Conservation (phyloP, 35 echinoderm and acorn worm species). For the Apostichopus californicus region DNA sequence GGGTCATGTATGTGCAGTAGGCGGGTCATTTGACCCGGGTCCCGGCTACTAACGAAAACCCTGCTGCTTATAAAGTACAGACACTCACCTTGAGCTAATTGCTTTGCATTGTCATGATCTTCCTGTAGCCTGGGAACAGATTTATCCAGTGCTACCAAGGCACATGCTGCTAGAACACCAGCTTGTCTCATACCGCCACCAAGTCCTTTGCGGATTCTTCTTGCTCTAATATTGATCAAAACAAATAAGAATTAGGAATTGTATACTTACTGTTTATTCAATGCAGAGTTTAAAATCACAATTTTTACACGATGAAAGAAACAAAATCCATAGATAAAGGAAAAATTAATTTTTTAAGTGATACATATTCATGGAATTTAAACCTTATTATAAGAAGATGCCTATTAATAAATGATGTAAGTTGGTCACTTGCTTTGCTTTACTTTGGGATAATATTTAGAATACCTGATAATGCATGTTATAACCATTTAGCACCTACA, state of each 20-base stretch:
- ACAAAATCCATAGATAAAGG: no score
- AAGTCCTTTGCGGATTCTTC: constrained; percentile 77
- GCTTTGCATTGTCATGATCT: constrained; percentile 95
- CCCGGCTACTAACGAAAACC: no score
- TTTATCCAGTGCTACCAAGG: constrained; percentile 81
- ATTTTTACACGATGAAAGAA: background rate
- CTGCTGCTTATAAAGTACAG: background rate
- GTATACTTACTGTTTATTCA: background rate
- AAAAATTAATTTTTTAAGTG: background rate
- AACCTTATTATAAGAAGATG: no score
- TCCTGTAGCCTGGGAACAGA: constrained; percentile 73
- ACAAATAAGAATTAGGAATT: background rate
- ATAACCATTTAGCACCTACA: no score
- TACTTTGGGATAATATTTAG: no score
- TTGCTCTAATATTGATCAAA: constrained; percentile 35
- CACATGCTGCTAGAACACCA: constrained; percentile 90
- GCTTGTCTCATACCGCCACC: constrained; percentile 96
- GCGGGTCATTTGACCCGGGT: no score
- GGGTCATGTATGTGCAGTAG: no score
- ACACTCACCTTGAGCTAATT: constrained; percentile 78
- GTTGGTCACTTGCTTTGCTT: no score
- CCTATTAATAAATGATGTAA: no score
- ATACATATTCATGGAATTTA: no score
- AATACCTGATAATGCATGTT: no score
- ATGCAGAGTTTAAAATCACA: no score